Evolutionary conservation across 2,113 vertebrate species (phyloP).

Genomic region (Vombatus ursinus): DNA sequence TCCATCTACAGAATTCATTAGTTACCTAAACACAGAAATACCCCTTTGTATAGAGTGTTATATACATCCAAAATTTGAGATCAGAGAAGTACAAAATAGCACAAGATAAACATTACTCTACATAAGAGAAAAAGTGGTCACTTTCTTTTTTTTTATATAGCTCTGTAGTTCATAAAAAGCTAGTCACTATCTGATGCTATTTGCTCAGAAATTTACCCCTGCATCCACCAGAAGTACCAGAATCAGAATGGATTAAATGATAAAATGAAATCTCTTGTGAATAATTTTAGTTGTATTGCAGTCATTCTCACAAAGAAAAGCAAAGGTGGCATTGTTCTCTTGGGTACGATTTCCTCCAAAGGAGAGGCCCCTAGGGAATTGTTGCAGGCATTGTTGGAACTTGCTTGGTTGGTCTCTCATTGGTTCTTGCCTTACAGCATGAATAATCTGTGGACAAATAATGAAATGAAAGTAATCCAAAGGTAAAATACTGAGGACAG

Average conservation of each 20-base stretch:
- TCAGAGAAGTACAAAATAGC: neutral
- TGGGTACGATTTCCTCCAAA: conserved; percentile 15
- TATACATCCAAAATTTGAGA: neutral
- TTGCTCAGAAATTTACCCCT: neutral
- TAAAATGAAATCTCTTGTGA: neutral
- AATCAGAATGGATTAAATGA: neutral
- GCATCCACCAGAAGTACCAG: neutral
- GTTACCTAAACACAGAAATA: neutral
- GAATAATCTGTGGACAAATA: conserved; percentile 72
- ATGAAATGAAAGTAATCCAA: conserved; percentile 70
- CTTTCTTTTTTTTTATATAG: conserved; percentile 69
- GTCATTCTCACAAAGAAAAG: neutral
- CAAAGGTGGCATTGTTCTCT: conserved; percentile 1
- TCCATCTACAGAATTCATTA: neutral
- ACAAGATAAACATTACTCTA: neutral
- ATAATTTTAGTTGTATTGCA: neutral
- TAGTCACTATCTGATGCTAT: neutral
- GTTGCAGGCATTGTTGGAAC: neutral
- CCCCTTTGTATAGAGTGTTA: neutral
- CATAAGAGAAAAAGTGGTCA: conserved; percentile 23
- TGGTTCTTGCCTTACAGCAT: conserved; percentile 65
- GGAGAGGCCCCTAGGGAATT: neutral
- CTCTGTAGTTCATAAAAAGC: neutral
- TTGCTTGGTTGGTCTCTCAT: conserved; percentile 58
- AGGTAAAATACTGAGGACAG: conserved; percentile 35